Evolutionary conservation across 2,888 invertebrate genomes (phyloP), one percentile per base, ranked within the genome.

Genomic region (Oscheius sp.): DNA sequence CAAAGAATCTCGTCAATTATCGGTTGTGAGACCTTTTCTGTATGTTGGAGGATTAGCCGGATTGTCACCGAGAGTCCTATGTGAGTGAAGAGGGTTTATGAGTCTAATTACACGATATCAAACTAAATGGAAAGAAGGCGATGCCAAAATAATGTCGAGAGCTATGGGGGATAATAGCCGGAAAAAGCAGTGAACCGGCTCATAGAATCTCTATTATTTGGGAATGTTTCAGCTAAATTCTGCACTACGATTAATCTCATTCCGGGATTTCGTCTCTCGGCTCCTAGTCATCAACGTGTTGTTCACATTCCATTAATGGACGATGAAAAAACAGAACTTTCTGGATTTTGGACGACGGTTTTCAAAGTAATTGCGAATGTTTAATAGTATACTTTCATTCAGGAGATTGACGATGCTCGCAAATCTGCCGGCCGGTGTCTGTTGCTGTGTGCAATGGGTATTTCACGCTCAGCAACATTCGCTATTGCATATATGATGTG

Each of bases 391-490:
- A 41, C 2, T 14, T 2, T 38, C 14, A 41, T 70, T 49, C 65
- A 77, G 77, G 76, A 75, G 57, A 80, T 80, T 20, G 80, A 78
- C 54, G 76, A 77, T 41, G 75, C 80, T n/a, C 66, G 80, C 20
- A 74, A 74, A 56, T 70, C 68, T 17, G 77, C 76, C 24, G 80
- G 81, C 49, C 71, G 75, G 30, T 68, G 73, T 50, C 68, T 81
- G n/a, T 66, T 81, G 33, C 68, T 78, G 20, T 82, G 81, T 72
- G 81, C 78, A 38, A 74, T 82, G 78, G 81, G 81, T 8, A 80
- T 81, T 50, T 77, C 77, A 1, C 68, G 82, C 12, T 78, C 78
- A 8, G 80, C 80, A n/a, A 75, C 82, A 1, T 79, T 82, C 49
- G 79, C 75, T 24, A 76, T 82, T 41, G 75, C 78, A n/a, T 82